These are phyloP conservation scores for Dromiciops gliroides DNA, from an alignment of 2,113 vertebrate genomes.

Conservation along the genomic window DNA sequence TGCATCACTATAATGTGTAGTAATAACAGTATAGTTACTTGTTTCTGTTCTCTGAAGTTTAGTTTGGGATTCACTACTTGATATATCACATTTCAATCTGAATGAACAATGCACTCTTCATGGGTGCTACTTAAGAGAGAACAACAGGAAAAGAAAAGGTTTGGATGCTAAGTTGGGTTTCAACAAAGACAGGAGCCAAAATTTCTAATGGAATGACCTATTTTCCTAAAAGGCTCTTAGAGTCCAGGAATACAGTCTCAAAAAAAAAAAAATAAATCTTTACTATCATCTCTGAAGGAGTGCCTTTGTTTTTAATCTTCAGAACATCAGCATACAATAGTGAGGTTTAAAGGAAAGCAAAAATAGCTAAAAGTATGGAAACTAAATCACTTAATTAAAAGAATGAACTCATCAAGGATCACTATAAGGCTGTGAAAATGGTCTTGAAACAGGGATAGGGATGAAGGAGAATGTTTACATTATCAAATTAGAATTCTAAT, in stretches of 20 bases:
- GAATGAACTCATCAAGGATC: neutral
- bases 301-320: slow-evolving; percentile 2
- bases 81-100: neutral
- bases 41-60: neutral
- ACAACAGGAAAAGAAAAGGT: neutral
- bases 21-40: neutral
- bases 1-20: neutral
- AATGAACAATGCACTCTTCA: neutral
- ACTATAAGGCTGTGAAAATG: neutral
- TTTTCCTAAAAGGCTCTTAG: neutral
- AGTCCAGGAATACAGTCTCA: neutral
- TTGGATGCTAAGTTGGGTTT: neutral
- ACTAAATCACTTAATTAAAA: slow-evolving; percentile 33
- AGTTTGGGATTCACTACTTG: neutral
- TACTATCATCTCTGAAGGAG: neutral
- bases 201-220: neutral
- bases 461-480: neutral
- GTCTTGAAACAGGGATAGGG: neutral
- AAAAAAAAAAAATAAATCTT: neutral
- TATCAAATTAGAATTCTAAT: neutral
- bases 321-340: slow-evolving; percentile 27
- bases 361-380: slow-evolving; percentile 26
- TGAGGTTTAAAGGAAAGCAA: slow-evolving; percentile 9
- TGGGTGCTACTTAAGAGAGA: neutral
- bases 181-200: neutral